Conservation (phyloP, 35 echinoderm and acorn worm genomes). For the Lytechinus variegatus region DNA sequence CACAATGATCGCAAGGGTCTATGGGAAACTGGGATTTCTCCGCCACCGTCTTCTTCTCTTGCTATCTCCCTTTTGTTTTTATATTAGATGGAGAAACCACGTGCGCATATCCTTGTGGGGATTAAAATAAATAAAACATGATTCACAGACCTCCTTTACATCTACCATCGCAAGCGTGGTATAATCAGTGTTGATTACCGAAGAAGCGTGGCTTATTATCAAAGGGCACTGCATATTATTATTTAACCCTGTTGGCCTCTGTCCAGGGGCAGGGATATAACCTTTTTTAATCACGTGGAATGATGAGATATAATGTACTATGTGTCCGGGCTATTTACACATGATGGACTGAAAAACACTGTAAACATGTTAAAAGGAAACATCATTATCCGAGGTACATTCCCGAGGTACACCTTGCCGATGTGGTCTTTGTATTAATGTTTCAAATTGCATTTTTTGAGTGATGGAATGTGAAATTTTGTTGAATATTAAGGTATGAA, state of each 20-base stretch:
- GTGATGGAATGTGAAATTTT: no score
- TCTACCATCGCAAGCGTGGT: neutral
- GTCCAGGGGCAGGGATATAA: neutral
- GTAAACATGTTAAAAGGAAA: no score
- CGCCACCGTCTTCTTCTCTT: neutral
- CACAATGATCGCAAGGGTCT: neutral
- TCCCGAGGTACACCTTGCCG: no score
- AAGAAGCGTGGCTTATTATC: neutral
- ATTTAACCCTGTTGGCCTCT: neutral
- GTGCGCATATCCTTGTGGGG: neutral
- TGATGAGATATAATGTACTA: neutral
- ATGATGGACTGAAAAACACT: no score
- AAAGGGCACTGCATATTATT: neutral
- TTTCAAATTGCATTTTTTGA: no score
- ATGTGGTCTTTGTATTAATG: no score
- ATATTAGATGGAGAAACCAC: neutral
- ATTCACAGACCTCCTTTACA: neutral
- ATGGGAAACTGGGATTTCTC: neutral
- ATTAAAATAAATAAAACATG: neutral
- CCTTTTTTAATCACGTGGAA: neutral
- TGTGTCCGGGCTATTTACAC: no score
- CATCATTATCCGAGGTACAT: no score
- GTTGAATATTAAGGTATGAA: no score
- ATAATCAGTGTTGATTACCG: neutral
- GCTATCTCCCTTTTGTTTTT: neutral